Conservation (phyloP, 2,797 vertebrate genomes). For the Sebastes minor region DNA sequence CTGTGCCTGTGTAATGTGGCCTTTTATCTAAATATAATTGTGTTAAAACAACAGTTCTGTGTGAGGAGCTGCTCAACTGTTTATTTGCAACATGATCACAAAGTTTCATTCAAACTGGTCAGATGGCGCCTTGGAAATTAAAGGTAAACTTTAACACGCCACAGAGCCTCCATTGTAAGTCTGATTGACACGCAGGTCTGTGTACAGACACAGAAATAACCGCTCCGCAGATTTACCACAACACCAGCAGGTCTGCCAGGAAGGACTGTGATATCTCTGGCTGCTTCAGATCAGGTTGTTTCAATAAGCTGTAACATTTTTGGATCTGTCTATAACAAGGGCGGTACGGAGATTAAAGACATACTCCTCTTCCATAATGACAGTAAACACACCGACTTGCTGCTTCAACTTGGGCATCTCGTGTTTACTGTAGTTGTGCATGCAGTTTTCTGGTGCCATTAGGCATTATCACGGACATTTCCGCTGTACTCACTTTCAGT, state of each 20-base stretch:
- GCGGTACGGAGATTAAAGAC: not conserved
- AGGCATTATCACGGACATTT: not conserved
- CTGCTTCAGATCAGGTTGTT: not conserved
- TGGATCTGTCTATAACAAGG: not conserved
- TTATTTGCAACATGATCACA: slow-evolving; percentile 29
- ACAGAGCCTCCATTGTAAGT: slow-evolving; percentile 2
- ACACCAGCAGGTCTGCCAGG: not conserved
- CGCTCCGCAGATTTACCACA: not conserved
- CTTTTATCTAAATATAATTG: slow-evolving; percentile 26
- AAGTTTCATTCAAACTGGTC: slow-evolving; percentile 33
- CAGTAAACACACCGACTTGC: not conserved
- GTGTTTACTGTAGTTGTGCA: not conserved
- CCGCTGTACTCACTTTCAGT: not conserved
- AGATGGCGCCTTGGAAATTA: slow-evolving; percentile 53
- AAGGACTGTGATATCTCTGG: not conserved
- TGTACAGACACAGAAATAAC: slow-evolving; percentile 12
- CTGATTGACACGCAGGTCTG: slow-evolving; percentile 34
- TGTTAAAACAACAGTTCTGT: slow-evolving; percentile 27
- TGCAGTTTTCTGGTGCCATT: not conserved
- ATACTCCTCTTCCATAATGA: not conserved
- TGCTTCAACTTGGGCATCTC: not conserved
- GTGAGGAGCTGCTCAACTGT: slow-evolving; percentile 35
- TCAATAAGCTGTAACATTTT: not conserved
- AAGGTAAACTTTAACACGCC: slow-evolving; percentile 46
- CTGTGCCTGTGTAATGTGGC: slow-evolving; percentile 12